Evolutionary conservation across 2,888 invertebrate species (phyloP).

Genomic region (Clusia tigrina): DNA sequence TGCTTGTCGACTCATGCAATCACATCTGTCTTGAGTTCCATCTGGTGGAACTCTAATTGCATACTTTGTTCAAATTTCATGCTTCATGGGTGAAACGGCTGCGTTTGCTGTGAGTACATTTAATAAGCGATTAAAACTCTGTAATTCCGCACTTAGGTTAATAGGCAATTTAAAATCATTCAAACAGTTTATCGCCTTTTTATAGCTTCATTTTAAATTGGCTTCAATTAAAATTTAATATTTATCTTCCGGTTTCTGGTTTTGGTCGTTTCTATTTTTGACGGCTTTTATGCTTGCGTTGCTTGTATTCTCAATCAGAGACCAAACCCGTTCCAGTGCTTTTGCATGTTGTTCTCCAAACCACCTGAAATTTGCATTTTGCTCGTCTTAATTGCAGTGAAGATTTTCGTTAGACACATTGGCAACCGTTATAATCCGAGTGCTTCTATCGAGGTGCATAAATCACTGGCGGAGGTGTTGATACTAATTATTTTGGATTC

Average conservation of each 20-base stretch:
- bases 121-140: too few species aligned
- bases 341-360: too few species aligned
- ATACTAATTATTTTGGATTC: background rate
- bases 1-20: too few species aligned
- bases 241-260: constrained; percentile 1
- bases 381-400: background rate
- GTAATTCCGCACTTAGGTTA: too few species aligned
- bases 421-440: background rate
- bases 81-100: too few species aligned
- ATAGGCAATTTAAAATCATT: background rate
- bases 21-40: too few species aligned
- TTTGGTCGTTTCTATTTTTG: background rate
- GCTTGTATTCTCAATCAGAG: background rate
- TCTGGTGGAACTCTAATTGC: too few species aligned
- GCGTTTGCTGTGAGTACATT: too few species aligned
- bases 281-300: background rate
- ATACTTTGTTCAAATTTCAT: too few species aligned
- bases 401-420: constrained; percentile 3
- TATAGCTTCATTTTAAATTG: constrained; percentile 1
- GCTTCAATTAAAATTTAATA: constrained; percentile 6
- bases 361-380: constrained; percentile 3
- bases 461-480: background rate
- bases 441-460: background rate
- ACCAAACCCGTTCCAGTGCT: background rate
- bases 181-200: background rate